phyloP scores from a whole-genome alignment of 2,888 invertebrate genomes.

The Pammene fasciana region DNA sequence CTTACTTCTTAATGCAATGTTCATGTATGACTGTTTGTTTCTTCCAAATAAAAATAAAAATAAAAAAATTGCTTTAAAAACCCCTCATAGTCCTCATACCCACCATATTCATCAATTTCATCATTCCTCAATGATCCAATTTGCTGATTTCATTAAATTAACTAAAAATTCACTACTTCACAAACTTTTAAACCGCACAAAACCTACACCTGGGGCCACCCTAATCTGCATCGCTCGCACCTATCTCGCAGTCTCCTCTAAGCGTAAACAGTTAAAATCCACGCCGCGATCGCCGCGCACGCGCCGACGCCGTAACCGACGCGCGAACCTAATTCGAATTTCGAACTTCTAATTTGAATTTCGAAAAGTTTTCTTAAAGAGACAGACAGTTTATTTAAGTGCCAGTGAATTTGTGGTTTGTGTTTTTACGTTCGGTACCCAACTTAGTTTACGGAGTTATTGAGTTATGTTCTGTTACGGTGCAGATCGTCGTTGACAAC shows the following conservation, averaged over 20 bases:
- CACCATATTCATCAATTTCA: too few relatives aligned
- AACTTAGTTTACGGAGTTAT: not conserved
- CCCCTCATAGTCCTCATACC: too few relatives aligned
- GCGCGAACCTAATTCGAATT: slow-evolving; percentile 51
- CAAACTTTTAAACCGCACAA: not conserved
- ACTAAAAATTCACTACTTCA: too few relatives aligned
- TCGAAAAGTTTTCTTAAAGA: slow-evolving; percentile 40
- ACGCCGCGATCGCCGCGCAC: slow-evolving; percentile 75
- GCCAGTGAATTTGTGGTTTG: slow-evolving; percentile 43
- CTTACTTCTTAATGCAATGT: too few relatives aligned
- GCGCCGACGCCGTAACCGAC: slow-evolving; percentile 58
- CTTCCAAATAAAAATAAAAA: too few relatives aligned
- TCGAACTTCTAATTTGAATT: slow-evolving; percentile 43
- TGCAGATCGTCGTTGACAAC: slow-evolving; percentile 44
- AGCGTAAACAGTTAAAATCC: slow-evolving; percentile 72
- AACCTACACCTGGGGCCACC: slow-evolving; percentile 22
- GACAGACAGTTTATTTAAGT: slow-evolving; percentile 38
- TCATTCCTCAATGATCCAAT: too few relatives aligned
- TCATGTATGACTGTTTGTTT: too few relatives aligned
- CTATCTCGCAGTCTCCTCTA: slow-evolving; percentile 44
- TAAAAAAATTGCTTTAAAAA: too few relatives aligned
- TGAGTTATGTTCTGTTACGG: slow-evolving; percentile 42
- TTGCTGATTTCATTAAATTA: too few relatives aligned
- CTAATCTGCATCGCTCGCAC: slow-evolving; percentile 37
- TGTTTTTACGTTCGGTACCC: slow-evolving; percentile 39